Evolutionary conservation across 2,797 vertebrate genomes (phyloP).

Genomic region (Chaetodon trifasciatus): DNA sequence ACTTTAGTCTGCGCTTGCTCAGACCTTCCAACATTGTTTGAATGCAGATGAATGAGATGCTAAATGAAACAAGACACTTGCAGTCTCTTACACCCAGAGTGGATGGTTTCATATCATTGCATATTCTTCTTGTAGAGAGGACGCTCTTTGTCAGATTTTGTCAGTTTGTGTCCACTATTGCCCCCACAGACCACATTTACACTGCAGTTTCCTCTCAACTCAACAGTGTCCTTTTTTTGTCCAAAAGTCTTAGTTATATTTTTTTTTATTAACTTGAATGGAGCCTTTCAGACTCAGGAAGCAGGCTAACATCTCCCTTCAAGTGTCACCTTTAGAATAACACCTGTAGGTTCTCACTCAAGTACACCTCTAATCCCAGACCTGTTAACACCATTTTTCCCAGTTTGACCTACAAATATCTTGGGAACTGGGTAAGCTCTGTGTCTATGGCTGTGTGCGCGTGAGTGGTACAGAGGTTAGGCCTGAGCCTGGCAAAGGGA

Average conservation of each 20-base stretch:
- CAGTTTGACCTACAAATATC: conserved; percentile 45
- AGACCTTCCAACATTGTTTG: conserved; percentile 26
- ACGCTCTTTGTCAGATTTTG: conserved; percentile 19
- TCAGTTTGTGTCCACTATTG: conserved; percentile 3
- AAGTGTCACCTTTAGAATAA: conserved; percentile 15
- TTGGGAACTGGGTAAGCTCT: conserved; percentile 32
- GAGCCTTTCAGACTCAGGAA: neutral
- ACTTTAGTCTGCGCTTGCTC: conserved; percentile 29
- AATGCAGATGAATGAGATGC: conserved; percentile 49
- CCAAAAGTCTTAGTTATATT: conserved; percentile 1
- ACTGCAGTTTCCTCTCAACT: neutral
- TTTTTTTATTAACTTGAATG: neutral
- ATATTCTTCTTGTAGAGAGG: conserved; percentile 27
- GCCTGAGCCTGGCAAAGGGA: conserved; percentile 29
- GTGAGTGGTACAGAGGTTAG: conserved; percentile 39
- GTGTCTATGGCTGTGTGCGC: neutral
- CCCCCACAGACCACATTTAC: conserved; percentile 16
- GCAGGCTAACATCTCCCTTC: conserved; percentile 12
- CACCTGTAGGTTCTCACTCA: conserved; percentile 42
- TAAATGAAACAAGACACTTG: conserved; percentile 45
- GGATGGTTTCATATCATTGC: conserved; percentile 2
- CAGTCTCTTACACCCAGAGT: conserved; percentile 4
- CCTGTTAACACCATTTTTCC: conserved; percentile 43
- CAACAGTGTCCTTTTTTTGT: neutral
- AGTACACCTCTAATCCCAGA: conserved; percentile 26